A percentile compares a stretch with the other conserved stretches of the same genome.
These are phyloP conservation scores for Capreolus pygargus DNA, from an alignment of 2,113 vertebrate genomes.

Conservation along the genomic window DNA sequence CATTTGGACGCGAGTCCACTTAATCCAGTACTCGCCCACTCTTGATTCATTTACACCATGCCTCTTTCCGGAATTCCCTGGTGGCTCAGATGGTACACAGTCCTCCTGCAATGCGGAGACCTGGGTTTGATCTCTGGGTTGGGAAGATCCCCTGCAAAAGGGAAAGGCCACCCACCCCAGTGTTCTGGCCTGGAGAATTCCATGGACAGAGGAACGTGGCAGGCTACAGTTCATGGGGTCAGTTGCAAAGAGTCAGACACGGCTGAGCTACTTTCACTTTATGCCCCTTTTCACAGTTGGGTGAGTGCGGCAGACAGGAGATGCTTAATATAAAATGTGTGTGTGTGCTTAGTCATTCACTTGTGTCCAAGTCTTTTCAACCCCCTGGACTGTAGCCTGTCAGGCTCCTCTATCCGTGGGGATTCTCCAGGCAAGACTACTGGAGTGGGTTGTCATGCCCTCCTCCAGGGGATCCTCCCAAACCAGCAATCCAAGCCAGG, in stretches of 20 bases:
- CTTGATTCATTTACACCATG: background rate
- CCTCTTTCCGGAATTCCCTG: background rate
- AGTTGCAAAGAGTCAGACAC: background rate
- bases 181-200: background rate
- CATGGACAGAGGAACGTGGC: background rate
- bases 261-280: background rate
- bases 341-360: background rate
- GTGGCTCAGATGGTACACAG: background rate
- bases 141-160: background rate
- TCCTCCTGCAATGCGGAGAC: background rate
- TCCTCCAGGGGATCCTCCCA: background rate
- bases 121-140: background rate
- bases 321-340: background rate
- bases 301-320: background rate
- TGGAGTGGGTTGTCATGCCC: background rate
- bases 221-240: background rate
- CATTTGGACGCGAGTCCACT: background rate
- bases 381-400: fast-evolving
- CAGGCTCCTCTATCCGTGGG: background rate
- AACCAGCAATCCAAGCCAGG: background rate
- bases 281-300: background rate
- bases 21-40: background rate
- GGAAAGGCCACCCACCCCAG: background rate
- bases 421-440: background rate
- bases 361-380: background rate